phyloP scores from a whole-genome alignment of 2,797 vertebrate species.

The Antennarius maculatus region DNA sequence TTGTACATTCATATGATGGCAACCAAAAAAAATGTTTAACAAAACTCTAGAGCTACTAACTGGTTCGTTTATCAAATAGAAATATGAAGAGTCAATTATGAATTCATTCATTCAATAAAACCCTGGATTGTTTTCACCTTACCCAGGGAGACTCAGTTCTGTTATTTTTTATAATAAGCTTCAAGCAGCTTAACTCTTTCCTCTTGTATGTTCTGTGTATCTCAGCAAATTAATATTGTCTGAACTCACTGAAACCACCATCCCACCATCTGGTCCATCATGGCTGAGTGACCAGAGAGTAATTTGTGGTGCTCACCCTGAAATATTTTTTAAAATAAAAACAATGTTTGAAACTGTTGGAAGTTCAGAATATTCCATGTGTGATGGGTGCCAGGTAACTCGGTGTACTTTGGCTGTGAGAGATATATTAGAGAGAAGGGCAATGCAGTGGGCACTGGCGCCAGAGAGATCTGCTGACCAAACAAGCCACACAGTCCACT shows the following conservation, averaged over 20 bases:
- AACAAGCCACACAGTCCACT: constrained; percentile 48
- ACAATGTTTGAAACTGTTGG: not conserved
- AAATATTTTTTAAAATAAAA: no score
- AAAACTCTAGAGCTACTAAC: not conserved
- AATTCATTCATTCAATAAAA: no score
- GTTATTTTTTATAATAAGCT: not conserved
- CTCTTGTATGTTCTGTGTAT: not conserved
- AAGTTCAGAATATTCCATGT: constrained; percentile 11
- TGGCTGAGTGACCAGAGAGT: not conserved
- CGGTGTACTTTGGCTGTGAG: constrained; percentile 22
- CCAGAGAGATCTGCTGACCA: constrained; percentile 63
- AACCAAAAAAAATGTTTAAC: not conserved
- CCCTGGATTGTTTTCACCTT: no score
- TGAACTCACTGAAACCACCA: no score
- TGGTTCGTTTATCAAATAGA: not conserved
- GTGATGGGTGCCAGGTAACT: constrained; percentile 9
- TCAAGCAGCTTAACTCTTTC: not conserved
- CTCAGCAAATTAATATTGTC: constrained; percentile 13
- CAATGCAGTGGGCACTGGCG: constrained; percentile 13
- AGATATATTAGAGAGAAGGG: constrained; percentile 21
- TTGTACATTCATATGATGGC: not conserved
- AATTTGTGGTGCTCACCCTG: not conserved
- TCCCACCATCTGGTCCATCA: constrained; percentile 41
- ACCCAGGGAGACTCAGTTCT: no score
- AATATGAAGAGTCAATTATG: not conserved